Evolutionary conservation across 2,888 invertebrate species (phyloP).

Genomic region (Lamellibrachia satsuma): DNA sequence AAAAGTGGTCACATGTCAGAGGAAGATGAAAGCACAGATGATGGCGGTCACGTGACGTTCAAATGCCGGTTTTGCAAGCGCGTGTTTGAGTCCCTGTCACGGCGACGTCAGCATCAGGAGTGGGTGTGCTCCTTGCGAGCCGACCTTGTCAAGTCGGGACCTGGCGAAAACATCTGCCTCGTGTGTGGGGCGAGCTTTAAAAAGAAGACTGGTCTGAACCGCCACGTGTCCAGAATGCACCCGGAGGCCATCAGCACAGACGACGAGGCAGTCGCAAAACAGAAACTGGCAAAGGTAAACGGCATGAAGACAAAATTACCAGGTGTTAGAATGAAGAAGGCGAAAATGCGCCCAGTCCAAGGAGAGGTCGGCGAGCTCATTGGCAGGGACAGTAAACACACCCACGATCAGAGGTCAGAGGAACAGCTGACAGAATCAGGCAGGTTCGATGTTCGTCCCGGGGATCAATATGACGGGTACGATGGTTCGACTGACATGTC

Average conservation of each 20-base stretch:
- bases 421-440: background rate
- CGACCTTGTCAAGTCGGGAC: background rate
- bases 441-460: background rate
- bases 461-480: background rate
- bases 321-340: background rate
- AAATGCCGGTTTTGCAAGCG: background rate
- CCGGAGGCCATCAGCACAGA: background rate
- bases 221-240: slow-evolving; percentile 34
- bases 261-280: background rate
- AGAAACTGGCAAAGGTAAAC: background rate
- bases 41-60: background rate
- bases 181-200: slow-evolving; percentile 33
- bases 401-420: background rate
- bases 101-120: background rate
- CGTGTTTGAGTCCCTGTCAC: background rate
- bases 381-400: background rate
- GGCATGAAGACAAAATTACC: background rate
- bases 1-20: background rate
- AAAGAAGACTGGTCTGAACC: slow-evolving; percentile 33
- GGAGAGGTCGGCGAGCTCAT: background rate
- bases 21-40: background rate
- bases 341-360: background rate
- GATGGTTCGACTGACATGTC: background rate
- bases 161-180: background rate
- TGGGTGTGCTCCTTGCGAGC: background rate